Conservation (phyloP, 2,888 invertebrate genomes). For the Emmelina monodactyla region DNA sequence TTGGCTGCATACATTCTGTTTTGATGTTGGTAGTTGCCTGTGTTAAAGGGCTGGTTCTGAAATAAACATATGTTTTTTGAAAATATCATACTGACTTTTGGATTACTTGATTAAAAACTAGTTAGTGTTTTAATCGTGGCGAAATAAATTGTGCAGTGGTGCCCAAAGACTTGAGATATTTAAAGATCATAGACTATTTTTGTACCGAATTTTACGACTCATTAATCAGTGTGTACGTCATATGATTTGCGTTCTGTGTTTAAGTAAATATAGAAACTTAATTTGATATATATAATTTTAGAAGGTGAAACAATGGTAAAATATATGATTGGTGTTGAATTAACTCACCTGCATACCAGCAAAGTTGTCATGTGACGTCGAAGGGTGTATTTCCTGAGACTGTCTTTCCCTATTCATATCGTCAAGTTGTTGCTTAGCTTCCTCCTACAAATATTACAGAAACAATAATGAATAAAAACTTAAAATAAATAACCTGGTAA, state of each 20-base stretch:
- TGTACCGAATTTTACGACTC: no score
- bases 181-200: no score
- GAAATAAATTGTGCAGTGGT: no score
- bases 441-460: constrained; percentile 32
- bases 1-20: constrained; percentile 53
- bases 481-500: not conserved
- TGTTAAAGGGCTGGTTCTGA: constrained; percentile 35
- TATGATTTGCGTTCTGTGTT: no score
- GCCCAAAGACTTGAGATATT: no score
- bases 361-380: constrained; percentile 47
- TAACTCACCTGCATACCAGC: constrained; percentile 39
- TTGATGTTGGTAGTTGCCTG: constrained; percentile 37
- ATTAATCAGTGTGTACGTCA: no score
- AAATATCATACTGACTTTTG: not conserved
- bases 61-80: constrained; percentile 11
- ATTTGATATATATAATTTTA: constrained; percentile 1
- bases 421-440: constrained; percentile 57
- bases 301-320: not conserved
- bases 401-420: constrained; percentile 52
- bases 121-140: no score
- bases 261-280: no score
- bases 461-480: not conserved
- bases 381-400: constrained; percentile 40
- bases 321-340: not conserved
- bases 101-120: no score